These are phyloP conservation scores for Chrysomela aeneicollis DNA, from an alignment of 2,888 invertebrate species.

Conservation along the genomic window DNA sequence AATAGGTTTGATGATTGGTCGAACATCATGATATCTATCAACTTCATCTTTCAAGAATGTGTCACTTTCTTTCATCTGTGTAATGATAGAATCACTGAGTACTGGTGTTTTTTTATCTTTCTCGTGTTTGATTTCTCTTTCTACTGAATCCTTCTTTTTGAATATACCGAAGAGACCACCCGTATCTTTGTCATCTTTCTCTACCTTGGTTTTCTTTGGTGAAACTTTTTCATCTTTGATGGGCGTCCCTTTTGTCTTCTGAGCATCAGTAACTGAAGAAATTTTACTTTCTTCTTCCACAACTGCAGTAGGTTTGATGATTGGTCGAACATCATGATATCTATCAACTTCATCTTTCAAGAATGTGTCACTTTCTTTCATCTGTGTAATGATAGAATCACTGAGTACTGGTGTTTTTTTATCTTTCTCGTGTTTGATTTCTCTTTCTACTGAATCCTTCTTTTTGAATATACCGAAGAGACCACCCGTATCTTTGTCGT, in stretches of 20 bases:
- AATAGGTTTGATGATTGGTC: slow-evolving; percentile 23
- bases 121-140: slow-evolving; percentile 1
- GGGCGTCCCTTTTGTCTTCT: background rate
- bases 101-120: slow-evolving; percentile 15
- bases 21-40: slow-evolving; percentile 38
- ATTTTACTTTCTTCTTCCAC: background rate
- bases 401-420: slow-evolving; percentile 8
- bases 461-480: slow-evolving; percentile 45
- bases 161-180: slow-evolving; percentile 25
- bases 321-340: slow-evolving; percentile 40
- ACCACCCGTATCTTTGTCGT: slow-evolving; percentile 15
- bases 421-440: slow-evolving; percentile 5
- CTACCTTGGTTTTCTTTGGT: background rate
- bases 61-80: slow-evolving; percentile 18
- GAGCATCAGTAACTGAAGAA: background rate
- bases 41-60: slow-evolving; percentile 36
- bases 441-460: background rate
- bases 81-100: slow-evolving; percentile 9
- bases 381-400: slow-evolving; percentile 28
- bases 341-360: slow-evolving; percentile 34
- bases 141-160: slow-evolving; percentile 26
- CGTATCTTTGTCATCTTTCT: slow-evolving; percentile 1
- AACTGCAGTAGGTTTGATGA: background rate
- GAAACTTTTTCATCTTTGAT: background rate
- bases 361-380: slow-evolving; percentile 33